Conservation (phyloP, 2,888 invertebrate genomes). For the Leptarthrus brevirostris region DNA sequence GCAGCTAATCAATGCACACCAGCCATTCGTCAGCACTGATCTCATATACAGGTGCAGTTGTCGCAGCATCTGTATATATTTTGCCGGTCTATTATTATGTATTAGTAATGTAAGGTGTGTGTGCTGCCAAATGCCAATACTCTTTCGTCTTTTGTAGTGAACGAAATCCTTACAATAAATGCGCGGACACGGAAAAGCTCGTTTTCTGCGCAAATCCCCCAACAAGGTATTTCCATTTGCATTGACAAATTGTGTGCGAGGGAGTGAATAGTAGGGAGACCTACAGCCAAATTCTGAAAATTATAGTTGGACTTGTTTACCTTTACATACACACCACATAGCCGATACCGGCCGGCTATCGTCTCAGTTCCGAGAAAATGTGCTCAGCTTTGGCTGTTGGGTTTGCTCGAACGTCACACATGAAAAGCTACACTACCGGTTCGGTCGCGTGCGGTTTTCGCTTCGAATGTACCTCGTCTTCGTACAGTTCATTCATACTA, state of each 20-base stretch:
- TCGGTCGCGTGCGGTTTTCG: constrained; percentile 29
- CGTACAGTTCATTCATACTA: constrained; percentile 26
- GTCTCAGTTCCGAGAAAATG: constrained; percentile 4
- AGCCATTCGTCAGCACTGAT: not conserved
- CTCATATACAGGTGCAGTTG: constrained; percentile 13
- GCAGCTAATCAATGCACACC: constrained; percentile 34
- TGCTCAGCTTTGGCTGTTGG: not conserved
- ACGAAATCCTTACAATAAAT: not conserved
- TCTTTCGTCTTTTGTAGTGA: too few species aligned
- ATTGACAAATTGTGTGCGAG: not conserved
- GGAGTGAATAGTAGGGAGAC: constrained; percentile 10
- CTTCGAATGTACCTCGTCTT: not conserved
- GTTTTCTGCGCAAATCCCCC: constrained; percentile 30
- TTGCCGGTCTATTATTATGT: not conserved
- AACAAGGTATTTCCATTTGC: not conserved
- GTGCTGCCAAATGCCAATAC: not conserved
- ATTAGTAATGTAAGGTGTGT: constrained; percentile 3
- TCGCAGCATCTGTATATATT: not conserved
- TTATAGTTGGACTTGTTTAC: too few species aligned
- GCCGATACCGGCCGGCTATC: not conserved
- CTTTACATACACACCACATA: too few species aligned
- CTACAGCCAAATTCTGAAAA: too few species aligned
- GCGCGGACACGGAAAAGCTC: constrained; percentile 7
- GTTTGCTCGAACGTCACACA: constrained; percentile 31
- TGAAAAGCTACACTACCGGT: constrained; percentile 37